Evolutionary conservation across 2,888 invertebrate genomes (phyloP).

Genomic region (Rhaphigaster nebulosa): DNA sequence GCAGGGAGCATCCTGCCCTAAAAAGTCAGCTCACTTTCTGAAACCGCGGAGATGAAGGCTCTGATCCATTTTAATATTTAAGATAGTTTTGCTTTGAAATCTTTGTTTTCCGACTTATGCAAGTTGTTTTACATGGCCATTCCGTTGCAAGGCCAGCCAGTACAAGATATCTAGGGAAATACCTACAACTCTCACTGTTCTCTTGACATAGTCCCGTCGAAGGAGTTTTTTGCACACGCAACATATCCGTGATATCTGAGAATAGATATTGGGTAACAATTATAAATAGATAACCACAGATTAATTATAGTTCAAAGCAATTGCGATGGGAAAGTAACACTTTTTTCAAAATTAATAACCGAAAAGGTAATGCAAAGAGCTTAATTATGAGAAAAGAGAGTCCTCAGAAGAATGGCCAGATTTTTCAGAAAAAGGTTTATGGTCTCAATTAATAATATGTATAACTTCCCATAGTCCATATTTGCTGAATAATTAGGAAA

Average conservation of each 20-base stretch:
- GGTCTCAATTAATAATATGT: too few relatives aligned
- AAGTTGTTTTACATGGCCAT: background rate
- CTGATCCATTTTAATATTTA: constrained; percentile 17
- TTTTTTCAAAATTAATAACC: background rate
- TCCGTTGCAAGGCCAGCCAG: background rate
- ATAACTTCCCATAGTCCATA: too few relatives aligned
- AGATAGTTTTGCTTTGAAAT: background rate
- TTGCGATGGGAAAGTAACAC: background rate
- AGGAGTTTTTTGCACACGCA: background rate
- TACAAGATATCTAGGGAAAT: background rate
- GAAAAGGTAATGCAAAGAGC: too few relatives aligned
- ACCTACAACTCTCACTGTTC: background rate
- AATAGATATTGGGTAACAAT: background rate
- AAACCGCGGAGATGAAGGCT: background rate
- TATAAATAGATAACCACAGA: background rate
- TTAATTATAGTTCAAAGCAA: background rate
- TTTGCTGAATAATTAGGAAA: too few relatives aligned
- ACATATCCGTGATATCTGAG: background rate
- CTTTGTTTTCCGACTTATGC: background rate
- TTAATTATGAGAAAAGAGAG: too few relatives aligned
- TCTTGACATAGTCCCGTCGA: background rate
- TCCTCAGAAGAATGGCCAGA: too few relatives aligned
- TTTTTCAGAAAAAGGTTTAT: too few relatives aligned
- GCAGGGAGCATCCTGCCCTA: background rate
- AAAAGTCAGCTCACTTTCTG: background rate